These are phyloP conservation scores for Rapana venosa DNA, from an alignment of 2,888 invertebrate species.

Conservation along the genomic window DNA sequence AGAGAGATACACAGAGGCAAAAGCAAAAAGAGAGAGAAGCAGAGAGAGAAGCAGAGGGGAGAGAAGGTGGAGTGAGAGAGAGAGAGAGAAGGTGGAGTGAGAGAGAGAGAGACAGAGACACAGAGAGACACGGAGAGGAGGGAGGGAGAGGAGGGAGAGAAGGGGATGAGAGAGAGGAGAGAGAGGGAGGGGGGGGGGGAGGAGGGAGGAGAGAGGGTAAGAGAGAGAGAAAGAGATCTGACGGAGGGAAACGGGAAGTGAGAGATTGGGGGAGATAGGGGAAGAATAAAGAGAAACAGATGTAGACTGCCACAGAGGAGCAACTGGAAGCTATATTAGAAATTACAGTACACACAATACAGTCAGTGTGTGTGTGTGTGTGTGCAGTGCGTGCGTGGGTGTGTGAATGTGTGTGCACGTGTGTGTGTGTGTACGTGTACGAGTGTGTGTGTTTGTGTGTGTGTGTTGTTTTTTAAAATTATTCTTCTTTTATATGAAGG, in stretches of 20 bases:
- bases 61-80: too few relatives aligned
- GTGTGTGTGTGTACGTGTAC: too few relatives aligned
- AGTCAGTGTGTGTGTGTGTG: too few relatives aligned
- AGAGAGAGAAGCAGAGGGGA: not conserved
- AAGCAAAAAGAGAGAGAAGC: not conserved
- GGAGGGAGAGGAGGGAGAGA: not conserved
- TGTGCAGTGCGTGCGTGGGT: too few relatives aligned
- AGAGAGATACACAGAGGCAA: not conserved
- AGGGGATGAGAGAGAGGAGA: not conserved
- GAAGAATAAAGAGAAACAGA: not conserved
- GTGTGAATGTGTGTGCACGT: too few relatives aligned
- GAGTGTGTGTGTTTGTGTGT: too few relatives aligned
- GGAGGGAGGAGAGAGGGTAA: not conserved
- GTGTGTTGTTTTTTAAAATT: too few relatives aligned
- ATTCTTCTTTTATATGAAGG: too few relatives aligned
- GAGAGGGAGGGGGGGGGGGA: not conserved
- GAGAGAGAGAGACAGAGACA: slow-evolving; percentile 12
- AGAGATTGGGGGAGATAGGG: not conserved
- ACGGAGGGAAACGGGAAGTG: not conserved
- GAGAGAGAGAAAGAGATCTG: not conserved
- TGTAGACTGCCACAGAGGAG: not conserved
- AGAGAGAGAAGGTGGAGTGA: not conserved
- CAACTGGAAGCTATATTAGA: not conserved
- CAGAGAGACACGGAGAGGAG: not conserved
- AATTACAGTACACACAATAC: too few relatives aligned